phyloP scores from a whole-genome alignment of 2,888 invertebrate species.

The Dinocampus coccinellae region DNA sequence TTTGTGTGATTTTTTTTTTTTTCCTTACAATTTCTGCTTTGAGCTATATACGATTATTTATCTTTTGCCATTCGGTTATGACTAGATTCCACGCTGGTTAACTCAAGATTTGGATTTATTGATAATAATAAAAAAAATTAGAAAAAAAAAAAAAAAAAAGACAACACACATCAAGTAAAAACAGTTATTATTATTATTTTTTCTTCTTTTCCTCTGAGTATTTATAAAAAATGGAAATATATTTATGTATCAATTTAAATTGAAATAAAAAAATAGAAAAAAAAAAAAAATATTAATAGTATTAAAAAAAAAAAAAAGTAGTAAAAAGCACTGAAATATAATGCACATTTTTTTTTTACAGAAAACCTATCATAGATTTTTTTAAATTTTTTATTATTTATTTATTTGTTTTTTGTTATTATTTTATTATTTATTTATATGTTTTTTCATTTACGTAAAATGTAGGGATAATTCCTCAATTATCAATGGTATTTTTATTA shows the following conservation, averaged over 20 bases:
- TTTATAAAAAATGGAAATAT: not conserved
- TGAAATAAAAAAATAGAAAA: slow-evolving; percentile 5
- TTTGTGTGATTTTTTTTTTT: not conserved
- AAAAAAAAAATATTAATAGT: slow-evolving; percentile 33
- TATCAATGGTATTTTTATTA: slow-evolving; percentile 50
- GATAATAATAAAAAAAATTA: not conserved
- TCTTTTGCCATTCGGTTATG: slow-evolving; percentile 9
- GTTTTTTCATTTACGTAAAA: slow-evolving; percentile 42
- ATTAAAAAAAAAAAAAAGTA: slow-evolving; percentile 26
- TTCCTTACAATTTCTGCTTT: not conserved
- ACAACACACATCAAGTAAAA: not conserved
- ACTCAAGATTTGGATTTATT: not conserved
- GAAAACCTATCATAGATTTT: slow-evolving; percentile 52
- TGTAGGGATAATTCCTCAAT: slow-evolving; percentile 41
- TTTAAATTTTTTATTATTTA: slow-evolving; percentile 49
- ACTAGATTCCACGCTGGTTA: slow-evolving; percentile 20
- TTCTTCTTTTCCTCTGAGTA: not conserved
- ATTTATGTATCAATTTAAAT: not conserved
- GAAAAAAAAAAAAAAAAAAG: too few species aligned
- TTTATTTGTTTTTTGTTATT: slow-evolving; percentile 50
- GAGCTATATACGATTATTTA: not conserved
- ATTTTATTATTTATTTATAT: slow-evolving; percentile 50
- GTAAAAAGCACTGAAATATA: slow-evolving; percentile 30
- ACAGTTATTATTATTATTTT: too few species aligned
- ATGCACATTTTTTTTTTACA: slow-evolving; percentile 60